Evolutionary conservation across 2,113 vertebrate genomes (phyloP), one percentile per base, ranked within the genome.

Genomic region (Trogon melanurus): DNA sequence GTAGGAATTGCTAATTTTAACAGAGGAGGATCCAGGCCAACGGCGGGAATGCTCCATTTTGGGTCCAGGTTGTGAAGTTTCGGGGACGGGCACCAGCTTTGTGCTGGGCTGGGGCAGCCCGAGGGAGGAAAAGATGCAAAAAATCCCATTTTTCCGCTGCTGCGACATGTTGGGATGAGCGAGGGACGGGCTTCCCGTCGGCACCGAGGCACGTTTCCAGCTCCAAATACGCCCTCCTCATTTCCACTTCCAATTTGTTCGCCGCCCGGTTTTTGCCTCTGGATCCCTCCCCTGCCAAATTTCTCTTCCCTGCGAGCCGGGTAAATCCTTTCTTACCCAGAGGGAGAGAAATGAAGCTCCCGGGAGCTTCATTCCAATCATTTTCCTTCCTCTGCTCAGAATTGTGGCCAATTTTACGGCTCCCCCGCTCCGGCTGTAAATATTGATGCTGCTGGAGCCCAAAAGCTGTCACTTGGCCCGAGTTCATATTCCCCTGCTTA

Each of bases 1-100:
- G 54, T n/a, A 61, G 90, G 85, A 93, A 65, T 20, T 54, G 57
- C 81, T 94, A 48, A 88, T 96, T 95, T 89, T 89, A 65, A 78
- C 29, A 0, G 75, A 13, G 38, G 3, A 76, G 60, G 53, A 13
- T 48, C 79, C 2, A 5, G 26, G 56, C 54, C 5, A 26, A 16
- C 23, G 7, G 9, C 85, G 74, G 88, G 81, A 88, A 85, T 19
- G 74, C 85, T 94, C 44, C 50, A 8, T 54, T 71, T 75, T 15
- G 69, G 38, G 48, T 26, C 41, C 2, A 3, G 34, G 38, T 1
- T 19, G 48, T 8, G 74, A 75, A 25, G 48, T 32, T 94, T 32
- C 21, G n/a, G 62, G 48, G 48, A 7, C 2, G 8, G 76, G 58
- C 62, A 84, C 14, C 45, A 5, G 57, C n/a, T 51, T 36, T 15